Evolutionary conservation across 2,797 vertebrate genomes (phyloP).

Genomic region (Acrossocheilus fasciatus): DNA sequence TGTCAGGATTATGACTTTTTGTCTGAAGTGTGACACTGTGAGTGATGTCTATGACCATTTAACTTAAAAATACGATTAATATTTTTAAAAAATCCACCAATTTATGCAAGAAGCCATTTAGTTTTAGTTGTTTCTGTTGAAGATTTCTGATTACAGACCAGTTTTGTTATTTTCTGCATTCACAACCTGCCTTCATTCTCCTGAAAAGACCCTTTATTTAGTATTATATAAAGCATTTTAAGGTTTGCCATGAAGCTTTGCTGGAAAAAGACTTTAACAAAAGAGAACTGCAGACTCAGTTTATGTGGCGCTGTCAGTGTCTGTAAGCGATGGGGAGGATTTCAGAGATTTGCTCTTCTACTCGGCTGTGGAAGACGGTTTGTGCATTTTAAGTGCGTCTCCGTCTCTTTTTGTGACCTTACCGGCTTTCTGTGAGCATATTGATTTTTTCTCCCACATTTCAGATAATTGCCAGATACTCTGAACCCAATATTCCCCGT

Average conservation of each 20-base stretch:
- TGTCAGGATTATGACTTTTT: not conserved
- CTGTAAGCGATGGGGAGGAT: not conserved
- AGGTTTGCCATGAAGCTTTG: not conserved
- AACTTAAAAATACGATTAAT: not conserved
- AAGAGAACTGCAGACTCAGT: not conserved
- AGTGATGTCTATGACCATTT: not conserved
- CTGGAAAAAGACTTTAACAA: not conserved
- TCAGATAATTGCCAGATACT: constrained; percentile 89
- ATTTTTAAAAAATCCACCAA: not conserved
- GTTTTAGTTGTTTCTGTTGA: not conserved
- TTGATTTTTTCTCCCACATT: constrained; percentile 88
- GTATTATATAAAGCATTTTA: not conserved
- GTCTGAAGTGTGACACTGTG: not conserved
- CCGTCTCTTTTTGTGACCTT: constrained; percentile 79
- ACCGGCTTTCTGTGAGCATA: constrained; percentile 80
- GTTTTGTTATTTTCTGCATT: not conserved
- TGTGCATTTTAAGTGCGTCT: constrained; percentile 70
- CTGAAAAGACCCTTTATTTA: not conserved
- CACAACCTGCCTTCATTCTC: not conserved
- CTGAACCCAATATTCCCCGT: constrained; percentile 87
- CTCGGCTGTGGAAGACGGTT: not conserved
- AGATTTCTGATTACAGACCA: not conserved
- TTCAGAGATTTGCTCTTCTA: not conserved
- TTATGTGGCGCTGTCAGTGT: not conserved
- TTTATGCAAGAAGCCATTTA: not conserved